Conservation (phyloP, 2,113 vertebrate genomes). For the Marmota monax region DNA sequence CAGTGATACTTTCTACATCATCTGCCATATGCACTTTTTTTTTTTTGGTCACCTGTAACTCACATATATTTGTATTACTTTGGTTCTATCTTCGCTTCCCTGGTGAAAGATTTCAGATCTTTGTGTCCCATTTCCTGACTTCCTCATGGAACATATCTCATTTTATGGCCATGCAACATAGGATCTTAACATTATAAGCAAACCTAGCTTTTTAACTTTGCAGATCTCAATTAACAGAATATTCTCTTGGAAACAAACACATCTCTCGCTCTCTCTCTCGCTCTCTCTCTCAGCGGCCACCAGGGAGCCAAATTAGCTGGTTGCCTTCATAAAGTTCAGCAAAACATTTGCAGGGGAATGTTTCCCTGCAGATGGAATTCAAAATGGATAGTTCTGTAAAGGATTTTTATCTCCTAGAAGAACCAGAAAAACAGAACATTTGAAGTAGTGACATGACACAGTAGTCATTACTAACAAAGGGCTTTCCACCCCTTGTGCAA, state of each 20-base stretch:
- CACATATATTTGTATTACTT: background rate
- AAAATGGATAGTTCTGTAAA: constrained; percentile 54
- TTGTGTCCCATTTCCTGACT: constrained; percentile 18
- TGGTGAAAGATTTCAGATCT: constrained; percentile 1
- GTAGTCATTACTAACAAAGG: constrained; percentile 39
- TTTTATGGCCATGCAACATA: background rate
- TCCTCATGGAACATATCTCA: background rate
- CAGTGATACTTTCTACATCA: background rate
- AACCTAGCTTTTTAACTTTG: constrained; percentile 39
- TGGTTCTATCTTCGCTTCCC: background rate
- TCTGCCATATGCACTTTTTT: background rate
- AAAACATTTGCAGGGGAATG: constrained; percentile 65
- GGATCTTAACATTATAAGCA: background rate
- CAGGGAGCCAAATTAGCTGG: constrained; percentile 56
- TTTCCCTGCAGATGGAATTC: constrained; percentile 53
- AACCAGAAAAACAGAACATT: constrained; percentile 30
- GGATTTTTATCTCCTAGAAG: constrained; percentile 58
- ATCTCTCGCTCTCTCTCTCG: background rate
- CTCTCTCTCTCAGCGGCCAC: background rate
- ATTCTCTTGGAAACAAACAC: constrained; percentile 65
- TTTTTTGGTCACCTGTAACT: background rate
- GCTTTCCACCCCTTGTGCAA: background rate
- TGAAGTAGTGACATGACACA: background rate
- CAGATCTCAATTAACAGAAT: constrained; percentile 70
- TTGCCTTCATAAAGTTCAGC: constrained; percentile 63